A percentile compares a stretch with the other conserved stretches of the same genome.
Evolutionary conservation across 2,113 vertebrate species (phyloP).

Genomic region (Cricetomys ansorgei): DNA sequence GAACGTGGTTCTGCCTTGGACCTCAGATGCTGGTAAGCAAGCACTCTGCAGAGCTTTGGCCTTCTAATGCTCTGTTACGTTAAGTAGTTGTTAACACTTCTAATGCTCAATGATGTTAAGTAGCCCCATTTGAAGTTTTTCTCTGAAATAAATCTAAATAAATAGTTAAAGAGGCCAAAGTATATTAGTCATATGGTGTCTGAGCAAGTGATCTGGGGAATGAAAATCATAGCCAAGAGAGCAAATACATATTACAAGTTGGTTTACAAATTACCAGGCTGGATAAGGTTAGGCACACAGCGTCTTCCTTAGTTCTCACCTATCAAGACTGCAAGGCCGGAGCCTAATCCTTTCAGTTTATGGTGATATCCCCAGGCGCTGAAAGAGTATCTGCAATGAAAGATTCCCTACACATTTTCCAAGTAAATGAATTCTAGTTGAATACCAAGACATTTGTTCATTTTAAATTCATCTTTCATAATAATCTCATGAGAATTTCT

Average conservation of each 20-base stretch:
- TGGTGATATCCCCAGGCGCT: not conserved
- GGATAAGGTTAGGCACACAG: not conserved
- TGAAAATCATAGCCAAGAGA: conserved; percentile 76
- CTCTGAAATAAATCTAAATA: conserved; percentile 69
- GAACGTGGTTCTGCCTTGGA: not conserved
- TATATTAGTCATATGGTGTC: conserved; percentile 74
- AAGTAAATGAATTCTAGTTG: conserved; percentile 4
- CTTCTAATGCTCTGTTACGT: no score
- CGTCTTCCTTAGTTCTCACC: not conserved
- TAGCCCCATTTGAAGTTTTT: conserved; percentile 68
- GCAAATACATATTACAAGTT: conserved; percentile 81
- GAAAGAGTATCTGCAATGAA: not conserved
- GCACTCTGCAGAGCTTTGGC: no score
- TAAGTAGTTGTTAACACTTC: no score
- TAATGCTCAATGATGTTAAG: conserved; percentile 79
- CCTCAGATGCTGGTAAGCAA: not conserved
- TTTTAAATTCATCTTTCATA: not conserved
- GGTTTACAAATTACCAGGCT: no score
- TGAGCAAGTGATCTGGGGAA: conserved; percentile 79
- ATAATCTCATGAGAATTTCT: not conserved
- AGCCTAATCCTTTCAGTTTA: not conserved
- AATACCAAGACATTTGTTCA: not conserved
- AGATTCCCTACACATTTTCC: not conserved
- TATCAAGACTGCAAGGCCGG: not conserved
- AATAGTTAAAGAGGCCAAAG: conserved; percentile 77